Conservation (phyloP, 2,113 vertebrate genomes). For the Lichenostomus cassidix region DNA sequence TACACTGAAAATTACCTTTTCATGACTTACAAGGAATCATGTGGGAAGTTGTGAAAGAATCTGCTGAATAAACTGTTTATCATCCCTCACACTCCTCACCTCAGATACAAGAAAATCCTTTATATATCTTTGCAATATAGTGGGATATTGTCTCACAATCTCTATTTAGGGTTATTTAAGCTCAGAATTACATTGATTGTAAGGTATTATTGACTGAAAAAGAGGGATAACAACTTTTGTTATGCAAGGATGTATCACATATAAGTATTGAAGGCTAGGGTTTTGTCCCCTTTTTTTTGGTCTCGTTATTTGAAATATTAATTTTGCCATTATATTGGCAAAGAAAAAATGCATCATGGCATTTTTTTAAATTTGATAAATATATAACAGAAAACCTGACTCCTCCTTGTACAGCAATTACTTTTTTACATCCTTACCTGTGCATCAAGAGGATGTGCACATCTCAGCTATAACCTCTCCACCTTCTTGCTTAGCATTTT, state of each 20-base stretch:
- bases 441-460: background rate
- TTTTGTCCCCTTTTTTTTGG: background rate
- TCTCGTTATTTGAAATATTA: background rate
- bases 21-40: background rate
- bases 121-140: background rate
- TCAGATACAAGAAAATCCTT: background rate
- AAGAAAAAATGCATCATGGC: background rate
- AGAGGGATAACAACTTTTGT: background rate
- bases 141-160: background rate
- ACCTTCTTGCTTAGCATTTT: slow-evolving; percentile 40
- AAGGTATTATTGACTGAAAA: background rate
- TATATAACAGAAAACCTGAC: background rate
- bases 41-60: background rate
- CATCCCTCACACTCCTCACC: background rate
- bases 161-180: background rate
- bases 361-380: background rate
- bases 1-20: background rate
- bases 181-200: background rate
- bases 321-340: background rate
- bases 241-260: background rate
- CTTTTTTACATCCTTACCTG: background rate
- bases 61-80: background rate
- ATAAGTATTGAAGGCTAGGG: background rate
- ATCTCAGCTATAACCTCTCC: background rate
- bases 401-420: background rate